A percentile compares a stretch with the other conserved stretches of the same genome.
These are phyloP conservation scores for Brachymystax lenok DNA, from an alignment of 2,797 vertebrate species.

Conservation along the genomic window DNA sequence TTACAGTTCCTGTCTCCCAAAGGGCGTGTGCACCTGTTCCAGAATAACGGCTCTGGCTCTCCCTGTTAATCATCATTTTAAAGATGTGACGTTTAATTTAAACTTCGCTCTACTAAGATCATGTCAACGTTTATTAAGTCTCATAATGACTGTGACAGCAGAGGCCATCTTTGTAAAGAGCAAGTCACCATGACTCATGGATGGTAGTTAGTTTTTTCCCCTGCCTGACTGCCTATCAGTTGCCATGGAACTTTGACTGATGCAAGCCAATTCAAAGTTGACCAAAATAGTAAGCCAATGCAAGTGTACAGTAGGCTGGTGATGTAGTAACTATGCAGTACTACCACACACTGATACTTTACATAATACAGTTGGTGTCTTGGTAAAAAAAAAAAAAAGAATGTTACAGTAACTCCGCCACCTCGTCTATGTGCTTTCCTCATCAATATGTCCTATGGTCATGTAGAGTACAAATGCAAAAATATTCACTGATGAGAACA, in stretches of 20 bases:
- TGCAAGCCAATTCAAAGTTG: slow-evolving; percentile 52
- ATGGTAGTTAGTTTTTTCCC: slow-evolving; percentile 17
- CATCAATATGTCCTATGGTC: too few relatives aligned
- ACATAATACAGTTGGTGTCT: neutral
- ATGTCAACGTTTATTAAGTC: slow-evolving; percentile 1
- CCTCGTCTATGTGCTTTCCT: too few relatives aligned
- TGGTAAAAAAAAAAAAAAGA: neutral
- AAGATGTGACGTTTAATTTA: slow-evolving; percentile 63
- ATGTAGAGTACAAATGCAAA: too few relatives aligned
- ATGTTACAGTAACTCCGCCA: too few relatives aligned
- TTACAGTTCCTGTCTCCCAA: slow-evolving; percentile 46
- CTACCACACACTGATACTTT: neutral
- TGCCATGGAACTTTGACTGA: slow-evolving; percentile 41
- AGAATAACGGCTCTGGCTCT: slow-evolving; percentile 37
- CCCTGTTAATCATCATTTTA: slow-evolving; percentile 47
- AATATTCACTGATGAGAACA: too few relatives aligned
- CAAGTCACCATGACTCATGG: neutral
- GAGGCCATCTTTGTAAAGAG: neutral
- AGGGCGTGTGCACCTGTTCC: slow-evolving; percentile 51
- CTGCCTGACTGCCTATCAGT: slow-evolving; percentile 5
- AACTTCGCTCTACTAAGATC: slow-evolving; percentile 35
- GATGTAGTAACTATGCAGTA: neutral
- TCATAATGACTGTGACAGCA: neutral
- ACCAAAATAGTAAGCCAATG: slow-evolving; percentile 5
- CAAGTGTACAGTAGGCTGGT: neutral